Conservation (phyloP, 2,113 vertebrate species). For the rabbit (Oryctolagus cuniculus) region mOryCun1.1 NC_091444.1:19090001-19090500, state of each 20-base stretch:
- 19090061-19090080: background rate
- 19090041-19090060: background rate
- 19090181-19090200: background rate
- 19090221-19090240: too few relatives aligned
- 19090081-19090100: rapidly evolving
- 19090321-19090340: too few relatives aligned
- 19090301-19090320: too few relatives aligned
- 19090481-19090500: background rate
- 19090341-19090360: background rate
- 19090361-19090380: background rate
- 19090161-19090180: background rate
- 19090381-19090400: background rate
- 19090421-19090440: rapidly evolving
- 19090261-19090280: background rate
- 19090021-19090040: background rate
- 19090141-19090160: background rate
- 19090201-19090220: background rate
- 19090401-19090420: background rate
- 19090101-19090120: background rate
- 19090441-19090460: background rate
- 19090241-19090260: background rate
- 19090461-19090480: background rate
- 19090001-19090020: background rate
- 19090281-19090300: background rate
- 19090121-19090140: background rate